Conservation (phyloP, 64 coral and sea anemone genomes). For the Stichodactyla mertensii region DNA sequence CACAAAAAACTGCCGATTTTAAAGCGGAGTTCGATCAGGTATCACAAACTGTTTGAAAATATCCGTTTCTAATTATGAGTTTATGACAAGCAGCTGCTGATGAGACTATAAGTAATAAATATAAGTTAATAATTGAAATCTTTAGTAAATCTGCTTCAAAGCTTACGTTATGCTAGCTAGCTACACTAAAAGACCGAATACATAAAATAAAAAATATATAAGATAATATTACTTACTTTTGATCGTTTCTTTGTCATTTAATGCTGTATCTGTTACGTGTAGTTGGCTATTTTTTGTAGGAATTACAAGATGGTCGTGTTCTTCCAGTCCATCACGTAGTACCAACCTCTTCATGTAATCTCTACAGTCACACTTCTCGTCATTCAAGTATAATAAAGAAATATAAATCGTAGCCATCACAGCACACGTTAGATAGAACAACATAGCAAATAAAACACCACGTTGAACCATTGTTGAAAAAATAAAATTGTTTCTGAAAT, state of each 20-base stretch:
- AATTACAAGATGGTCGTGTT: background rate
- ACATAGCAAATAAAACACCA: constrained; percentile 49
- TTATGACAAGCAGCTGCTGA: too few species aligned
- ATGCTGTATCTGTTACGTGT: background rate
- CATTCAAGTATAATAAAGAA: constrained; percentile 69
- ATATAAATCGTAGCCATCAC: constrained; percentile 70
- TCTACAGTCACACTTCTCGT: constrained; percentile 51
- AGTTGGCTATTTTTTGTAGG: background rate
- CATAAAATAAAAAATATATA: background rate
- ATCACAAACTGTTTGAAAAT: too few species aligned
- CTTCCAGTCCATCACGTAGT: background rate
- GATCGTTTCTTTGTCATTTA: background rate
- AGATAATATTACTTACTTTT: background rate
- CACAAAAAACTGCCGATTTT: too few species aligned
- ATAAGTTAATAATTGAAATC: too few species aligned
- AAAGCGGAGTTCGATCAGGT: too few species aligned
- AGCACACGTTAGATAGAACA: constrained; percentile 84
- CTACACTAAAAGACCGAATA: too few species aligned
- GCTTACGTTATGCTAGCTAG: too few species aligned
- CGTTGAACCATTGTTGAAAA: constrained; percentile 39
- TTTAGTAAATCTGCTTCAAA: too few species aligned
- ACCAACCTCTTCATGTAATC: constrained; percentile 36
- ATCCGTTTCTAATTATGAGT: too few species aligned
- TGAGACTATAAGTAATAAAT: too few species aligned
- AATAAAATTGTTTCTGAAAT: background rate